Percentiles rank a stretch among this genome's conserved stretches.
Conservation (phyloP, 2,113 vertebrate genomes). For the Pelmatolapia mariae region DNA sequence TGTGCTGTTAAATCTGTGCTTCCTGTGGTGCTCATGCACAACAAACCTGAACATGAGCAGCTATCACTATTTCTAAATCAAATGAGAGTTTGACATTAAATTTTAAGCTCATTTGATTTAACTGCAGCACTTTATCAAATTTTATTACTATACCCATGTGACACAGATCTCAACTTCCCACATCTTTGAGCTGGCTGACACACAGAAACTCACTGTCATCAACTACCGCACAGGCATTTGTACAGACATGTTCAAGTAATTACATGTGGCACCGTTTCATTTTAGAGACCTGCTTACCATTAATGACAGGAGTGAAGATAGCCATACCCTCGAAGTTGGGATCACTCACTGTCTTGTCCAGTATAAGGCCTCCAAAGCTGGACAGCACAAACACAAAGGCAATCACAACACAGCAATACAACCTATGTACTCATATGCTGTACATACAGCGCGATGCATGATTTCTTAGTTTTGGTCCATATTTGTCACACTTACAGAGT, state of each 20-base stretch:
- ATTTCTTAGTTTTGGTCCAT: neutral
- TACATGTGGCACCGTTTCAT: neutral
- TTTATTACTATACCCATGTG: neutral
- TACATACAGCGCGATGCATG: neutral
- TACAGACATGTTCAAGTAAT: neutral
- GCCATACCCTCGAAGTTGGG: constrained; percentile 90
- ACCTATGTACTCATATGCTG: neutral
- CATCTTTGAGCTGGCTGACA: neutral
- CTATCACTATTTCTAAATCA: neutral
- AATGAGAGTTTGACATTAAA: neutral
- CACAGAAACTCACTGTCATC: neutral
- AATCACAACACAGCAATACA: neutral
- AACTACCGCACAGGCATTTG: neutral
- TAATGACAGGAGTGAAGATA: constrained; percentile 92
- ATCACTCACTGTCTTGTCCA: constrained; percentile 87
- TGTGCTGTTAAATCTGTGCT: neutral
- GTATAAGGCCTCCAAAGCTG: constrained; percentile 91
- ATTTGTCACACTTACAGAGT: neutral
- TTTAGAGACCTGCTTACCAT: constrained; percentile 72
- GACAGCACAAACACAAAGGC: neutral
- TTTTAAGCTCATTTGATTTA: neutral
- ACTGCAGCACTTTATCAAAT: neutral
- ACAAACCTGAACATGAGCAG: neutral
- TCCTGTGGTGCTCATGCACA: neutral
- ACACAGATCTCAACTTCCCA: neutral